A percentile compares a stretch with the other conserved stretches of the same genome.
Conservation (phyloP, 2,113 vertebrate genomes). For the Prochilodus magdalenae region DNA sequence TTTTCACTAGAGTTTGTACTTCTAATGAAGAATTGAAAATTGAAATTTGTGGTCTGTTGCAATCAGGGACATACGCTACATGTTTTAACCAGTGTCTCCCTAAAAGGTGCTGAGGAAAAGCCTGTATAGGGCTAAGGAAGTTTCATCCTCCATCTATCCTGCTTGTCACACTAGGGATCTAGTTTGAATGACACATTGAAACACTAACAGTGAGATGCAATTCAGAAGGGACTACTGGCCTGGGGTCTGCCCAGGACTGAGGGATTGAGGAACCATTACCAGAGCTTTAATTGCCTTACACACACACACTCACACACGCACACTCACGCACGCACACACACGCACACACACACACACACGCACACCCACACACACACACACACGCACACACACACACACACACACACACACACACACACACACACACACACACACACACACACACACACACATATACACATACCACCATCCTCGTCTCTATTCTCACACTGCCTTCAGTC, state of each 20-base stretch:
- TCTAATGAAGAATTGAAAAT: neutral
- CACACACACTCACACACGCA: neutral
- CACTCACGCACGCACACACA: conserved; percentile 19
- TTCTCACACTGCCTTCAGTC: neutral
- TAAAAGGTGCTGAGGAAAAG: neutral
- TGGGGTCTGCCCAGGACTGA: conserved; percentile 17
- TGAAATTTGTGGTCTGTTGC: neutral
- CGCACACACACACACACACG: neutral
- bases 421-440: neutral
- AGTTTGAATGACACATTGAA: conserved; percentile 4
- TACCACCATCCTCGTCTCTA: neutral
- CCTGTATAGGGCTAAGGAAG: neutral
- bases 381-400: neutral
- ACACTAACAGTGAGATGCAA: conserved; percentile 44
- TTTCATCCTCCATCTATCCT: neutral
- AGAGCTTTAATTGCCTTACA: conserved; percentile 39
- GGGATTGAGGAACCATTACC: conserved; percentile 28
- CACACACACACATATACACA: conserved; percentile 16
- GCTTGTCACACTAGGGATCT: neutral
- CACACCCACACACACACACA: conserved; percentile 21
- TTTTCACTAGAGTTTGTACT: no score
- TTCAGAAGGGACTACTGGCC: conserved; percentile 34
- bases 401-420: conserved; percentile 23
- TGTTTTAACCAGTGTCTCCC: neutral
- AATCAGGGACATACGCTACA: neutral